Base-by-base conservation (phyloP, 2,888 invertebrate species). In the Lamellibrachia columna region DNA sequence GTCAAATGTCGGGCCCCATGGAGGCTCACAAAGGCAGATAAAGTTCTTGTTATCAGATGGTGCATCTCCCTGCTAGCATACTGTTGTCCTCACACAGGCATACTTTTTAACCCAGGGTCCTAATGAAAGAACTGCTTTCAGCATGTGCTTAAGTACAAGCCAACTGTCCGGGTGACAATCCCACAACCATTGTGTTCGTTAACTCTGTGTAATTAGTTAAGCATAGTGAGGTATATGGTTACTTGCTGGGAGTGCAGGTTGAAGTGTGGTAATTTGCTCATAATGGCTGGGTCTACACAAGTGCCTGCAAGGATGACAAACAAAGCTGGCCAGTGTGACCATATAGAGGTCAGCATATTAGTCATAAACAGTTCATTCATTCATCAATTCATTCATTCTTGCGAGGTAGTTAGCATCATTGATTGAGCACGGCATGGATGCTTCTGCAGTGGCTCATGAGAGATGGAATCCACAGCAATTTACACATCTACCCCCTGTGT, bases 281-380 rank as follows among this genome's bases (percentile, higher is more conserved):
- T 75, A 75, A 75, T 75, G 75, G 75, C 75, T n/a, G 75, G 75
- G 22, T 75, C 75, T 75, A 75, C n/a, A 60, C 75, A 75, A n/a
- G 15, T 15, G 15, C 60, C 9, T 22, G 11, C 15, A 15, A 60
- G 60, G 60, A 9, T 15, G 60, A 60, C 60, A 15, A 15, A 75
- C 75, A 75, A 11, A 22, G 75, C 15, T 75, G 75, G n/a, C 75
- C 75, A 75, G 75, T 75, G 75, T 75, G 22, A 75, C 15, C 75
- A 15, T 75, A 75, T 75, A n/a, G 22, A 22, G 75, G 60, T 11
- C 11, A 1, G 75, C 75, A 75, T 22, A 6, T 75, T 75, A 75
- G 75, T 75, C 75, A 75, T 75, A 75, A 22, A n/a, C 75, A 75
- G 75, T 2, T 40, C 40, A 40, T 40, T 40, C 40, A 40, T 40